Percentiles rank a stretch among this genome's conserved stretches.
These are phyloP conservation scores for rat (Rattus norvegicus) DNA, from an alignment of 2,113 vertebrate species.

Conservation along the genomic window DNA sequence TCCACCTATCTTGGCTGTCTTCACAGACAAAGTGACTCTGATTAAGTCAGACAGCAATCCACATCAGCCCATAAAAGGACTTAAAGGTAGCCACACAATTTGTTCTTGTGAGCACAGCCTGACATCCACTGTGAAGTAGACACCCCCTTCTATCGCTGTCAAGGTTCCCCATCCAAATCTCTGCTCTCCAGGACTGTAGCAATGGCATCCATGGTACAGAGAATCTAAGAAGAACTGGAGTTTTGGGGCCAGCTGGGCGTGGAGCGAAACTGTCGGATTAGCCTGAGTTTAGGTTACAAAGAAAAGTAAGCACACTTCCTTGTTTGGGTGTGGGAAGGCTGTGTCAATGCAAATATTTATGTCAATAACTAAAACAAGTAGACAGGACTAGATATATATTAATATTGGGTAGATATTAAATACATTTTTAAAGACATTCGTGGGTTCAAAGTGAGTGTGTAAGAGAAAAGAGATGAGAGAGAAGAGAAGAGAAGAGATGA, in stretches of 20 bases:
- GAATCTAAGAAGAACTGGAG: background rate
- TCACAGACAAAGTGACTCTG: background rate
- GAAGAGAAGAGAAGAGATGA: fast-evolving
- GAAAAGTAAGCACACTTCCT: background rate
- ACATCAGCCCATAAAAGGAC: background rate
- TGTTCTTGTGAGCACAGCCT: background rate
- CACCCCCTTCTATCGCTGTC: background rate
- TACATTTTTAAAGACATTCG: background rate
- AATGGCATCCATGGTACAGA: background rate
- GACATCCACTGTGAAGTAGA: background rate
- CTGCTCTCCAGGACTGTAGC: background rate
- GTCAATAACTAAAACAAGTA: background rate
- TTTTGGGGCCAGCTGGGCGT: background rate
- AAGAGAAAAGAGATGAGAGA: background rate
- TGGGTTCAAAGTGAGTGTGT: background rate
- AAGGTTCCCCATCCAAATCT: background rate
- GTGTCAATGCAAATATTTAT: background rate
- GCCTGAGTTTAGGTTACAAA: background rate
- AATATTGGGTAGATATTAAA: background rate
- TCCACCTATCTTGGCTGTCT: background rate
- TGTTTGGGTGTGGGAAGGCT: background rate
- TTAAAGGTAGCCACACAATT: background rate
- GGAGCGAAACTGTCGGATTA: background rate
- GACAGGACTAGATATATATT: background rate
- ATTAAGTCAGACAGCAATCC: background rate